Conservation (phyloP, 37 sponge, comb jelly and placozoan species). For the Oopsacas minuta region DNA sequence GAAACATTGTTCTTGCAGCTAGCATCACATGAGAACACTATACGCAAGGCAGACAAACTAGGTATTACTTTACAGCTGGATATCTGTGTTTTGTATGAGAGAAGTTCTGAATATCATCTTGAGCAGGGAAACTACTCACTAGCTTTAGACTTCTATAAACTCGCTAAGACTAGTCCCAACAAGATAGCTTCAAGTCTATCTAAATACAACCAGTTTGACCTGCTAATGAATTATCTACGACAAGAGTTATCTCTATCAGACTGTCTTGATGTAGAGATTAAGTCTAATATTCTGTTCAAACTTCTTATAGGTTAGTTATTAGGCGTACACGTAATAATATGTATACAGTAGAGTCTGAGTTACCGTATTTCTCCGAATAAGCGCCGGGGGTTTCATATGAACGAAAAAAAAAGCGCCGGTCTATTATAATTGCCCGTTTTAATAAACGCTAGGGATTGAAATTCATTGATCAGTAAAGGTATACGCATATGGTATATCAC, state of each 20-base stretch:
- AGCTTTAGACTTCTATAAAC: background rate
- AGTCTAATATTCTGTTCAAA: background rate
- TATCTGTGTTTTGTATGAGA: background rate
- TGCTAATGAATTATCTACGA: background rate
- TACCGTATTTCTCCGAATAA: too few relatives aligned
- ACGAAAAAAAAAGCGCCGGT: too few relatives aligned
- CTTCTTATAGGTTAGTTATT: background rate
- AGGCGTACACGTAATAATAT: background rate
- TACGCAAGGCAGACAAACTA: background rate
- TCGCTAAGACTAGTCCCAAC: background rate
- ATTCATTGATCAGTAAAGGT: too few relatives aligned
- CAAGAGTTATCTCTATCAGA: background rate
- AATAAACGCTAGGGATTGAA: too few relatives aligned
- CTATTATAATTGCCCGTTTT: too few relatives aligned
- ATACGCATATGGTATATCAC: too few relatives aligned
- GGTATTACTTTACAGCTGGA: conserved; percentile 3
- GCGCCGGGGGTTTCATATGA: too few relatives aligned
- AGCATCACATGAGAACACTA: background rate
- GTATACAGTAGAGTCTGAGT: too few relatives aligned
- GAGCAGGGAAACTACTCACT: background rate
- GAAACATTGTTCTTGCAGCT: background rate
- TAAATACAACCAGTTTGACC: background rate
- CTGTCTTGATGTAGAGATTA: background rate
- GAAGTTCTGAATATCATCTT: background rate
- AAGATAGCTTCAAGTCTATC: background rate